Percentiles rank a stretch among this genome's conserved stretches.
These are phyloP conservation scores for Anguilla marmorata DNA, from an alignment of 2,797 vertebrate species.

Conservation along the genomic window DNA sequence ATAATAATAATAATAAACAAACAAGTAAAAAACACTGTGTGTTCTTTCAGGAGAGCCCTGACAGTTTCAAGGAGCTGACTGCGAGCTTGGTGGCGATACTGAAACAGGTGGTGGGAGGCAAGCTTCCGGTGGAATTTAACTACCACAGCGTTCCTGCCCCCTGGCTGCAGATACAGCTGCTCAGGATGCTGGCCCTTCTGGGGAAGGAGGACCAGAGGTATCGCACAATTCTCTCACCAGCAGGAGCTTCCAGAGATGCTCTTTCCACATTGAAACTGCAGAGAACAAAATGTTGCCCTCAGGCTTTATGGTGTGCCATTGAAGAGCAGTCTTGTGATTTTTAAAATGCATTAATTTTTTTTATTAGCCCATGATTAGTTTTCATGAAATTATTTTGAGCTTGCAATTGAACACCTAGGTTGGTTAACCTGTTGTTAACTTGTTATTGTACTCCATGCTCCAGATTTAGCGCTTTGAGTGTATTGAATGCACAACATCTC, in stretches of 20 bases:
- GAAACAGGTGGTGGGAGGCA: slow-evolving; percentile 94
- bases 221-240: background rate
- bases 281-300: too few relatives aligned
- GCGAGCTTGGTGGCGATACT: slow-evolving; percentile 91
- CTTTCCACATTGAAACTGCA: background rate
- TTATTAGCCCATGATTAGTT: too few relatives aligned
- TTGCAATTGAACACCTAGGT: background rate
- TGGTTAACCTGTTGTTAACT: background rate
- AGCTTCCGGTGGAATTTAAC: slow-evolving; percentile 91
- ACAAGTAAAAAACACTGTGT: background rate
- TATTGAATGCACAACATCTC: background rate
- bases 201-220: slow-evolving; percentile 91
- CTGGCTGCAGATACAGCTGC: slow-evolving; percentile 95
- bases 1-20: background rate
- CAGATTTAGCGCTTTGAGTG: background rate
- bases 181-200: slow-evolving; percentile 87
- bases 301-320: background rate
- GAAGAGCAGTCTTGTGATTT: background rate
- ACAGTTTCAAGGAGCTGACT: slow-evolving; percentile 86
- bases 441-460: background rate
- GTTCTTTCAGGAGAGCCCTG: slow-evolving; percentile 80
- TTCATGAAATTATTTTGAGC: background rate
- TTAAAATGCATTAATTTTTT: too few relatives aligned
- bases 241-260: background rate
- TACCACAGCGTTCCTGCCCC: slow-evolving; percentile 95